Evolutionary conservation across 1,140 invertebrate species (phyloP), one percentile per base, ranked within the genome.

Genomic region (Chrysoperla carnea): DNA sequence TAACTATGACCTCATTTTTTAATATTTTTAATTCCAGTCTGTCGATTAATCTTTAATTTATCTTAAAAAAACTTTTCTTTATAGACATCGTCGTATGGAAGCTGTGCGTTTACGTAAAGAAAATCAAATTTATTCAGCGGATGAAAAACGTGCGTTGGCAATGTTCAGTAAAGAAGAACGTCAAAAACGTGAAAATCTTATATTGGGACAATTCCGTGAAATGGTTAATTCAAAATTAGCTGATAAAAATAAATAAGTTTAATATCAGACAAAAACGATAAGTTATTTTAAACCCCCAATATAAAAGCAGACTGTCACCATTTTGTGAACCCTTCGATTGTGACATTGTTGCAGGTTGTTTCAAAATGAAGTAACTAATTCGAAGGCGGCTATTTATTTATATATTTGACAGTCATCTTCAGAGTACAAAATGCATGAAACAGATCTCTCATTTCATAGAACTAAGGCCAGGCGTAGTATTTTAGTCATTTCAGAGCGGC

Each of bases 121-220:
- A 68, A 99, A 99, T 70, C 92, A 99, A 68, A 94, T 99, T 61
- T 97, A 99, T 69, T 95, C 91, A 14, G 96, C 95, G 4, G 96
- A 99, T 65, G 96, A 99, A 61, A 99, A 99, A 61, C 70, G 95
- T 50, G 91, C 94, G 7, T 67, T 99, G 40, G 91, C 89, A 2
- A 94, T 93, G 76, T 99, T 99, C 60, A 96, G 92, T 59, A 91
- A 94, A 64, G 94, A 98, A 65, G 93, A 98, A 66, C 68, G 94
- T 49, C 76, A 86, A 48, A 98, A 98, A 60, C 68, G 93, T 39
- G 95, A 99, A 66, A 90, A 88, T 58, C 84, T 90, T 54, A 97
- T 99, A 56, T 69, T 99, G 17, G 78, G 86, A 39, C 93, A 98
- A 59, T 96, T 99, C 60, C 76, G 83, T 48, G 88, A 92, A 50